Evolutionary conservation across 2,113 vertebrate species (phyloP).

Genomic region (Pyxicephalus adspersus): DNA sequence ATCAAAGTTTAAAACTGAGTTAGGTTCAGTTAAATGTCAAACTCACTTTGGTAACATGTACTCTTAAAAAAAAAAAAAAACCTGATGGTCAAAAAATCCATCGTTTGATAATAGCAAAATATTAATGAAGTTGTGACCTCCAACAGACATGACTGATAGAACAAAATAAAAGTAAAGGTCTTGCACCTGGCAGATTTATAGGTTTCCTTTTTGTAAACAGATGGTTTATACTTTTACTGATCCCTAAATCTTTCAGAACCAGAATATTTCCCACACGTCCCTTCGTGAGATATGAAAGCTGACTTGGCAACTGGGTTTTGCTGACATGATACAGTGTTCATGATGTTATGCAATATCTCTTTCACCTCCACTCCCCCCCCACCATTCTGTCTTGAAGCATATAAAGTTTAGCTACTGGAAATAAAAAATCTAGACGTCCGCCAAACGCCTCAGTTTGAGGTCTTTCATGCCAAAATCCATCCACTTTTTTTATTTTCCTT

Average conservation of each 20-base stretch:
- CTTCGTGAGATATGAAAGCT: not conserved
- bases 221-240: not conserved
- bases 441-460: not conserved
- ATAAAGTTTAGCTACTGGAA: constrained; percentile 11
- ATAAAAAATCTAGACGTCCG: not conserved
- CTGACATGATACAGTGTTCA: constrained; percentile 16
- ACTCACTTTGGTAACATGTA: too few species aligned
- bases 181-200: too few species aligned
- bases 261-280: constrained; percentile 6
- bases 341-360: constrained; percentile 2
- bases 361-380: not conserved
- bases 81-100: too few species aligned
- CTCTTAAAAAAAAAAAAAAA: too few species aligned
- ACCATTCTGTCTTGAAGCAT: constrained; percentile 1
- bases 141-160: too few species aligned
- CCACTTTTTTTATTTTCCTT: not conserved
- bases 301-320: constrained; percentile 6
- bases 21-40: too few species aligned
- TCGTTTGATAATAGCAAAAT: too few species aligned
- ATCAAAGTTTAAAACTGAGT: too few species aligned
- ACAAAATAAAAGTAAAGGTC: too few species aligned
- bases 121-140: too few species aligned
- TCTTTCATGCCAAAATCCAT: constrained; percentile 1
- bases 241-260: constrained; percentile 9
- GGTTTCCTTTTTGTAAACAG: not conserved